Evolutionary conservation across 2,888 invertebrate species (phyloP), one percentile per base, ranked within the genome.

Genomic region (Lutraria lutraria): DNA sequence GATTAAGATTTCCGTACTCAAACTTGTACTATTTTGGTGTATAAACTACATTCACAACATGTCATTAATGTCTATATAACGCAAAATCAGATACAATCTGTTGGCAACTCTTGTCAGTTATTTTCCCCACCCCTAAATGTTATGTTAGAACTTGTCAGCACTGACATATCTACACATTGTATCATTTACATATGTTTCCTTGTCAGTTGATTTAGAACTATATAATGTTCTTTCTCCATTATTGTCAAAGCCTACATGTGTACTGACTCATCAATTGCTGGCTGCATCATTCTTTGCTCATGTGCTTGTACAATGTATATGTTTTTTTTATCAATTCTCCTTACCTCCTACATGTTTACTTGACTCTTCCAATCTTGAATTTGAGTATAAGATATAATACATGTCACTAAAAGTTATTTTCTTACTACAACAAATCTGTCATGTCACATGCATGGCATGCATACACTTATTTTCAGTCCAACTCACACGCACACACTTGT

Each of bases 81-180:
- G 19, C 31, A 76, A 31, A 76, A 34, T 76, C 76, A 76, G 76
- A 31, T 76, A 76, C 19, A 15, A 34, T 34, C 76, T 76, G 76
- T 34, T 76, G 76, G 76, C 19, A 34, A 19, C 31, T 15, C 16
- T 31, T 34, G 34, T 19, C 25, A 19, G 76, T 31, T 34, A 76
- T 76, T n/a, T 76, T 76, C 76, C 34, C 76, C 76, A 31, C 76
- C 76, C 34, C 76, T 31, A 1, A 76, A 31, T 31, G 76, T 76
- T 76, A 76, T 76, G 76, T 76, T 29, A 16, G 72, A 72, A 72
- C 72, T 72, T 72, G 72, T 72, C 72, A 72, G 25, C 25, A 25
- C 34, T 76, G 76, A 76, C 76, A 31, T 76, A 76, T 76, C 76
- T 34, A 15, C 76, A 31, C 15, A 34, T 21, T 31, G 31, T 31